These are phyloP conservation scores for Ataeniobius toweri DNA, from an alignment of 2,797 vertebrate species.

Conservation along the genomic window DNA sequence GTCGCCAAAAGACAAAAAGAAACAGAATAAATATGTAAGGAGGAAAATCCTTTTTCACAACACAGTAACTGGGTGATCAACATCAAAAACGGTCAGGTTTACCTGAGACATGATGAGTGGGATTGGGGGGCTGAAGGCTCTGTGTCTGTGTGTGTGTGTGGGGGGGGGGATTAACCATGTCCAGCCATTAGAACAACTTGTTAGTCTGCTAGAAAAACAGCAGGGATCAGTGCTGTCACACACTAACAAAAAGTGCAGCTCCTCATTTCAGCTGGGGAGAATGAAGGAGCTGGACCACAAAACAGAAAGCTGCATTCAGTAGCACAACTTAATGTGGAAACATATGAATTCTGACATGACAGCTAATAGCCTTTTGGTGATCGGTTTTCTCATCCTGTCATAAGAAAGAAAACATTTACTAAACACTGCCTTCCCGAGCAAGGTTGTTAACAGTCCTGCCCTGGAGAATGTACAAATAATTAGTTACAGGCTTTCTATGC, in stretches of 20 bases:
- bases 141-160: background rate
- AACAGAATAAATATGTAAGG: background rate
- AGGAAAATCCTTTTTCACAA: background rate
- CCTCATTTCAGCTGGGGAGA: background rate
- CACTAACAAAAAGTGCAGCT: conserved; percentile 1
- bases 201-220: conserved; percentile 29
- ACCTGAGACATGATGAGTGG: conserved; percentile 3
- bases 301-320: background rate
- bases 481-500: background rate
- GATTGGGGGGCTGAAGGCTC: conserved; percentile 9
- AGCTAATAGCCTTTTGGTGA: background rate
- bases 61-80: background rate
- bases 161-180: conserved; percentile 52
- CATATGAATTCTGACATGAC: background rate
- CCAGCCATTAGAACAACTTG: conserved; percentile 45
- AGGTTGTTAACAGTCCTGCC: no score
- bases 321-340: background rate
- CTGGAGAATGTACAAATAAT: background rate
- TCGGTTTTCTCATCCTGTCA: background rate
- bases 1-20: background rate
- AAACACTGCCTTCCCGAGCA: no score
- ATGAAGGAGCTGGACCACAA: background rate
- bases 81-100: background rate
- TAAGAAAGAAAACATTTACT: background rate
- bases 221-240: conserved; percentile 30